Evolutionary conservation across 2,888 invertebrate species (phyloP).

Genomic region (Norana najaformis): DNA sequence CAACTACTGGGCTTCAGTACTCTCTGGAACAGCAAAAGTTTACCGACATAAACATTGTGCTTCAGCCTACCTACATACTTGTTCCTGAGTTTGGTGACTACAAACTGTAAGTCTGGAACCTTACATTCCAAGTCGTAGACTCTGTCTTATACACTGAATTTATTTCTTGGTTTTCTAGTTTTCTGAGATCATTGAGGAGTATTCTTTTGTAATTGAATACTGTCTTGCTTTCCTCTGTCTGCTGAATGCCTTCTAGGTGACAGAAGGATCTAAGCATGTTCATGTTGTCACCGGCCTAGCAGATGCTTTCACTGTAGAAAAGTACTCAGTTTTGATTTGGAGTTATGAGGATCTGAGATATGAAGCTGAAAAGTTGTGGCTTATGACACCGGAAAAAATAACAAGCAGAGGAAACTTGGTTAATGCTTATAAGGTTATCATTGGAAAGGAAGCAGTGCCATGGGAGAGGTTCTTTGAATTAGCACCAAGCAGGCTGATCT

Average conservation of each 20-base stretch:
- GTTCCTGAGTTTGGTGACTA: slow-evolving; percentile 82
- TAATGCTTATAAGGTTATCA: background rate
- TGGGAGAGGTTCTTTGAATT: too few species aligned
- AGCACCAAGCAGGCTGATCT: too few species aligned
- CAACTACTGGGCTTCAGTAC: slow-evolving; percentile 87
- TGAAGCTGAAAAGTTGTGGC: background rate
- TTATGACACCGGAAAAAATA: background rate
- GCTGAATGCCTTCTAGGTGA: background rate
- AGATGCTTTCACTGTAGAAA: too few species aligned
- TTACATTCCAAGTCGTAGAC: background rate
- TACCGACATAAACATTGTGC: slow-evolving; percentile 69
- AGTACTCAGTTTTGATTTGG: too few species aligned
- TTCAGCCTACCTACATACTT: slow-evolving; percentile 85
- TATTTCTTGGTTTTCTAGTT: background rate
- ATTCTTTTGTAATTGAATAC: too few species aligned
- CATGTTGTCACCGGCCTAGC: too few species aligned
- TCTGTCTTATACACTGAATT: background rate
- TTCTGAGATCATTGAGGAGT: too few species aligned
- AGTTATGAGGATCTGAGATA: too few species aligned
- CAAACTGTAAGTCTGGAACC: slow-evolving; percentile 66
- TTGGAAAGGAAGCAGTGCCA: background rate
- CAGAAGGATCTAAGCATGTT: background rate
- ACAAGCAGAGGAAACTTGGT: background rate
- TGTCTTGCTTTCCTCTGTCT: background rate
- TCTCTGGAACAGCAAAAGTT: slow-evolving; percentile 73